Evolutionary conservation across 1,140 invertebrate genomes (phyloP).

Genomic region (Drosophila serrata): DNA sequence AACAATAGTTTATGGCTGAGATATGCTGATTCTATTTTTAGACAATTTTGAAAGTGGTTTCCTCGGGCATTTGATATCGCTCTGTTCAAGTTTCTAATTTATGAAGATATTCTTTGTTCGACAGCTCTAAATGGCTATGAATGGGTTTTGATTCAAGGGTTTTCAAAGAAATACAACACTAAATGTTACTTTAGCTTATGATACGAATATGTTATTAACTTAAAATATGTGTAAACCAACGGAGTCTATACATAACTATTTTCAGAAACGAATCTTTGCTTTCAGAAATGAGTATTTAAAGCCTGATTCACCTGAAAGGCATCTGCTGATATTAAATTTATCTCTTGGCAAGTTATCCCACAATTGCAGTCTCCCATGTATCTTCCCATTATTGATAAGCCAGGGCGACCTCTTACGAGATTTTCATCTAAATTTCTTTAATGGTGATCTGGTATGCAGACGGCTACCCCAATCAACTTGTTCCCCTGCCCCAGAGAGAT

Average conservation of each 20-base stretch:
- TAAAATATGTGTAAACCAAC: neutral
- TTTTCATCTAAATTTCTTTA: conserved; percentile 14
- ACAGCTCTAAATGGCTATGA: neutral
- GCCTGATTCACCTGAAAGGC: neutral
- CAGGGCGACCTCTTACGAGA: neutral
- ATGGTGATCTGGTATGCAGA: conserved; percentile 7
- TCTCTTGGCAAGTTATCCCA: neutral
- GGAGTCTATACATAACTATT: neutral
- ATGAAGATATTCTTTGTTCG: conserved; percentile 9
- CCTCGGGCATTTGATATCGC: neutral
- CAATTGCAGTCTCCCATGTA: neutral
- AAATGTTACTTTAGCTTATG: neutral
- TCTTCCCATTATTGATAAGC: neutral
- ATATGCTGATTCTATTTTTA: conserved; percentile 28
- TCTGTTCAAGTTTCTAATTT: conserved; percentile 12
- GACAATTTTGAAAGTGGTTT: conserved; percentile 26
- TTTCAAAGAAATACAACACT: neutral
- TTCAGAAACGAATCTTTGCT: neutral
- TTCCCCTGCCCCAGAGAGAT: conserved; percentile 1
- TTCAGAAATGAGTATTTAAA: neutral
- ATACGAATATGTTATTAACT: neutral
- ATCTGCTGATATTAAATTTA: conserved; percentile 1
- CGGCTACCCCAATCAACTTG: neutral
- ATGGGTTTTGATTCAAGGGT: neutral
- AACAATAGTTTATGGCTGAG: conserved; percentile 21